phyloP scores from a whole-genome alignment of 2,888 invertebrate species.

The Stenodema calcarata region DNA sequence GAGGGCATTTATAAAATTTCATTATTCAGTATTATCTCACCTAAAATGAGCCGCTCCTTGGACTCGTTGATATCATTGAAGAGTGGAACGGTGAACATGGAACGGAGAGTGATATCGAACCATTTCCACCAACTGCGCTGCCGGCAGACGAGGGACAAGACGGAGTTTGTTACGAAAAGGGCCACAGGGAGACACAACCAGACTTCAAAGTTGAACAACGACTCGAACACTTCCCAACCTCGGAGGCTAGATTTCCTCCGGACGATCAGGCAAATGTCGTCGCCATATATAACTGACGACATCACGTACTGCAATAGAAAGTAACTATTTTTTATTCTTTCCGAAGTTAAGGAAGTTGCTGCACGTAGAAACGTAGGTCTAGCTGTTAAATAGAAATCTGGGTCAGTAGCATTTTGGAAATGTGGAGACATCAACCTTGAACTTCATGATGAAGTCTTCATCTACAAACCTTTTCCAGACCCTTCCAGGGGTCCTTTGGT shows the following conservation, averaged over 20 bases:
- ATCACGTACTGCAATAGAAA: conserved; percentile 5
- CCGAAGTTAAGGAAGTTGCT: too few species aligned
- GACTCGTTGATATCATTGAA: background rate
- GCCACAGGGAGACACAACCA: background rate
- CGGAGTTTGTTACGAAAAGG: background rate
- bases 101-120: background rate
- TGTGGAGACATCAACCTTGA: too few species aligned
- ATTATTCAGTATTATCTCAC: background rate
- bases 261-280: conserved; percentile 29
- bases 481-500: too few species aligned
- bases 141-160: background rate
- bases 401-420: too few species aligned
- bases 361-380: too few species aligned
- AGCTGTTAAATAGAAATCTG: too few species aligned
- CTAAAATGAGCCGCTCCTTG: conserved; percentile 32
- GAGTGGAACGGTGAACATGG: background rate
- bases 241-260: background rate
- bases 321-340: too few species aligned
- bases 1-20: too few species aligned
- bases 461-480: too few species aligned
- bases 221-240: conserved; percentile 28
- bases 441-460: too few species aligned
- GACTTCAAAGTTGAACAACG: conserved; percentile 9
- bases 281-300: conserved; percentile 30
- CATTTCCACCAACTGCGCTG: conserved; percentile 7